Evolutionary conservation across 1,140 invertebrate genomes (phyloP).

Genomic region (Matsumurasca onukii): DNA sequence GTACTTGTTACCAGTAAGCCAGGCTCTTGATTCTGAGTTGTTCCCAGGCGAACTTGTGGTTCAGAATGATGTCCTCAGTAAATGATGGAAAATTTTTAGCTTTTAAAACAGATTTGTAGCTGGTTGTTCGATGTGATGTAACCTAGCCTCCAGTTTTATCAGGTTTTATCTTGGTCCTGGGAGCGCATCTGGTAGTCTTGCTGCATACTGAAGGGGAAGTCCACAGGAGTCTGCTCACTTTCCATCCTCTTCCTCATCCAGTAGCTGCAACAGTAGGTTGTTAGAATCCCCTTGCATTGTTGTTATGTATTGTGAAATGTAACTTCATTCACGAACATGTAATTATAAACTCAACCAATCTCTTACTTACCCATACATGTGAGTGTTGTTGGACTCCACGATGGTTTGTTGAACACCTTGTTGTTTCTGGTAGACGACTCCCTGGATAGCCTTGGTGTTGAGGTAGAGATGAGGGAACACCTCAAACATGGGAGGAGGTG

Average conservation of each 20-base stretch:
- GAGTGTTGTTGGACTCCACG: constrained; percentile 11
- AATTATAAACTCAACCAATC: too few relatives aligned
- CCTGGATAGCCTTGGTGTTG: constrained; percentile 55
- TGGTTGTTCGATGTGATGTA: too few relatives aligned
- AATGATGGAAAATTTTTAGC: too few relatives aligned
- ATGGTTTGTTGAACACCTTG: neutral
- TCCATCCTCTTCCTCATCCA: too few relatives aligned
- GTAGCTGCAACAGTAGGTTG: too few relatives aligned
- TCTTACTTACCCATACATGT: too few relatives aligned
- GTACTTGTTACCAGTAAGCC: constrained; percentile 56
- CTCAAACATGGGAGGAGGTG: constrained; percentile 65
- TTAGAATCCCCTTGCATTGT: too few relatives aligned
- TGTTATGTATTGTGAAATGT: too few relatives aligned
- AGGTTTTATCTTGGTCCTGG: constrained; percentile 50
- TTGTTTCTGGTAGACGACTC: constrained; percentile 40
- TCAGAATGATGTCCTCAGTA: constrained; percentile 71
- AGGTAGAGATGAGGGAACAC: constrained; percentile 66
- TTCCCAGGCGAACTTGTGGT: constrained; percentile 65
- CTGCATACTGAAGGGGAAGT: neutral
- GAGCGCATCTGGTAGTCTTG: constrained; percentile 39
- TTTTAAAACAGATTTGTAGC: too few relatives aligned
- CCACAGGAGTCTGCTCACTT: too few relatives aligned
- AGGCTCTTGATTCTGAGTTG: constrained; percentile 63
- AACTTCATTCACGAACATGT: too few relatives aligned
- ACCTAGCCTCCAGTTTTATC: too few relatives aligned